Base-by-base conservation (phyloP, 2,797 vertebrate genomes). In the Tokudaia tokunoshimensis region DNA sequence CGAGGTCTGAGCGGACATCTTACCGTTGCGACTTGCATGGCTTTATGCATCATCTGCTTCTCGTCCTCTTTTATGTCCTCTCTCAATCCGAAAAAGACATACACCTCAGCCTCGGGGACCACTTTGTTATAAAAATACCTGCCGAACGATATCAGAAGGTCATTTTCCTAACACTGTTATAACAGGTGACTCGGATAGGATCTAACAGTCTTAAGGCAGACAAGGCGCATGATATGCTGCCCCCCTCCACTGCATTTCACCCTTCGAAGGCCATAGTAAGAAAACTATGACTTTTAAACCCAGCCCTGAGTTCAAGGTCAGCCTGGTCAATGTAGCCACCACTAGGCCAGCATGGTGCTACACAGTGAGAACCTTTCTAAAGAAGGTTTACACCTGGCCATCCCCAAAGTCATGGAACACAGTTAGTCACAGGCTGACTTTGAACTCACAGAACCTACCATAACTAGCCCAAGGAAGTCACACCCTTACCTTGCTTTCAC, bases 71-170 rank as follows among this genome's bases (percentile, higher is more conserved):
- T 96, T 29, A 99, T 95, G 37, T 97, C 97, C 20, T 98, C 97
- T 52, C 98, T 98, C 94, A 99, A 99, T 80, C 99, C 99, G 78
- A 99, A 99, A n/a, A 98, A 99, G 90, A 99, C 81, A 24, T 98
- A 99, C 86, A 99, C 98, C 1, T 99, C 97, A 2, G 98, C 99
- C 0, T 97, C 84, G 0, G 96, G 89, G 94, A 99, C 98, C 6
- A 96, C 98, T 90, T 98, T 99, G 0, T 99, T 99, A 78, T 99
- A 98, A 92, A 99, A 99, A 97, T 99, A 99, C 84, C 99, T 99
- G 98, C 93, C 80, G 89, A 97, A 97, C 3, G 94, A 94, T 92
- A 97, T 4, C 89, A 94, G n/a, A 94, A 22, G 79, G 94, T 95
- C 14, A 24, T 63, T 94, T 89, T 86, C 94, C 90, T 90, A 81